Base-by-base conservation (phyloP, 2,888 invertebrate genomes). In the Eupithecia subumbrata region DNA sequence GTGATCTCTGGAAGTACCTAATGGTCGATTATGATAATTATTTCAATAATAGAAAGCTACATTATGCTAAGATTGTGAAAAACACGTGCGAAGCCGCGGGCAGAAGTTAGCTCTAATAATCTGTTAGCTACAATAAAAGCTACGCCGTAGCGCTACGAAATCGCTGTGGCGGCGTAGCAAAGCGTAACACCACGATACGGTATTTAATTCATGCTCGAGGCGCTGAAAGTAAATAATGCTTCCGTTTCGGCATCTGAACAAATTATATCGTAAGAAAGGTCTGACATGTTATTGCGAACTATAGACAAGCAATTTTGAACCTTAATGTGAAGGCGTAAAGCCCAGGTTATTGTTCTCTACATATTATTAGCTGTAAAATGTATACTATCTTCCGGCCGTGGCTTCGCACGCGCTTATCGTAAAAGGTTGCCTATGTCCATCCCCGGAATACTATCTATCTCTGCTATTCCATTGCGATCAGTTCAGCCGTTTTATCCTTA, bases 261-360 rank as follows among this genome's bases (percentile, higher is more conserved):
- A 60, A 60, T 60, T 60, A 60, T 60, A 60, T 60, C 25, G 60
- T 60, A 40, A 1, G 40, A 8, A 60, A 60, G 25, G 60, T 25
- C 60, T 22, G 60, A 60, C 60, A 25, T 60, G 60, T 60, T 56
- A 56, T 56, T 60, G 60, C 25, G 12, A 25, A 60, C 56, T 56
- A 56, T 60, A 5, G 25, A 14, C 60, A 25, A 60, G 25, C 60
- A 12, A 60, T 60, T 60, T 25, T 25, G 60, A 60, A 60, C 25
- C 25, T 60, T 25, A 60, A 25, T 5, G 2, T 14, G 14, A 60
- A 25, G 12, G 60, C 0, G 0, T 60, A 60, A 60, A 60, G 60
- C 25, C 12, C 5, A 60, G 25, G 8, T 22, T 56, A 56, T 22
- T 12, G 3, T 11, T 56, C 11, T n/a, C 8, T 7, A 18, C 2